A percentile compares a stretch with the other conserved stretches of the same genome.
Conservation (phyloP, 2,113 vertebrate genomes). For the Peromyscus maniculatus region DNA sequence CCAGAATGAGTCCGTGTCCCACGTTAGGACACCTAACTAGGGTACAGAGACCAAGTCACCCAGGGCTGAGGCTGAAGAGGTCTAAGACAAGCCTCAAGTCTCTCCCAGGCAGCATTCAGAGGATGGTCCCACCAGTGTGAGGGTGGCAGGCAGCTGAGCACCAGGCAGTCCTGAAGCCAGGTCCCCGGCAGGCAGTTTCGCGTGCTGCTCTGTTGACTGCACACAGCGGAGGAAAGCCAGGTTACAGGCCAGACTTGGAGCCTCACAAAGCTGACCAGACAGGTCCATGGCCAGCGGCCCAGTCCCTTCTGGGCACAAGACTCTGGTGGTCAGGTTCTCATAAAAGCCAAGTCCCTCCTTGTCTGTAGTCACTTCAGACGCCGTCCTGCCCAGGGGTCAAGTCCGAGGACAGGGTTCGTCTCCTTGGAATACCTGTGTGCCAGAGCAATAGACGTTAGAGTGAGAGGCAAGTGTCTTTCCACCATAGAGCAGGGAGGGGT, state of each 20-base stretch:
- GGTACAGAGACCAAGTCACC: background rate
- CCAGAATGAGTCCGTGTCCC: background rate
- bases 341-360: background rate
- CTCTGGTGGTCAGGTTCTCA: background rate
- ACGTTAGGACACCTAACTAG: background rate
- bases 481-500: background rate
- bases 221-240: background rate
- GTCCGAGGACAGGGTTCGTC: background rate
- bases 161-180: background rate
- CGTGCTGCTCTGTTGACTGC: background rate
- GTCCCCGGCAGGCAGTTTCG: background rate
- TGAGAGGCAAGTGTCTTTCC: background rate
- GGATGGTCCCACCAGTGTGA: background rate
- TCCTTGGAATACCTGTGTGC: background rate
- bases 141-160: background rate
- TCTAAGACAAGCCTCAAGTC: background rate
- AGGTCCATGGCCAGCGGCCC: accelerated
- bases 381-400: background rate
- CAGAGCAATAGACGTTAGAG: background rate
- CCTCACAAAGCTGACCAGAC: background rate
- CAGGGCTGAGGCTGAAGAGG: background rate
- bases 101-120: background rate
- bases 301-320: background rate
- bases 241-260: background rate
- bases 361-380: background rate